These are phyloP conservation scores for Xestia rhomboidea DNA, from an alignment of 2,888 invertebrate genomes.

Conservation along the genomic window DNA sequence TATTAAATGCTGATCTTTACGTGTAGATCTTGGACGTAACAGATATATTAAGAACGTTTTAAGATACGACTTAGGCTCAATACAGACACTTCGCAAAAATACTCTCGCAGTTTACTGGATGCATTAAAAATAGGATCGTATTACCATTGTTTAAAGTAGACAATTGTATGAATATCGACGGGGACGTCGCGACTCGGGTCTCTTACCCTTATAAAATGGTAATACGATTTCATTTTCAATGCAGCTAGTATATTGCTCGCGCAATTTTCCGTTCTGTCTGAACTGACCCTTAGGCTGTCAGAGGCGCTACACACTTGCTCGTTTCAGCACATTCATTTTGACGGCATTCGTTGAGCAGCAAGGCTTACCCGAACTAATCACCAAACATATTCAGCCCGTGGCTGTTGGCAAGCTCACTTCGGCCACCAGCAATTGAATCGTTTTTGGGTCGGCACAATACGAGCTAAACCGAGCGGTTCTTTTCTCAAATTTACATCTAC, in stretches of 20 bases:
- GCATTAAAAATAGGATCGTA: neutral
- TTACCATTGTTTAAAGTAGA: neutral
- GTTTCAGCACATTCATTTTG: neutral
- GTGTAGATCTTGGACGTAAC: constrained; percentile 36
- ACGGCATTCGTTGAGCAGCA: neutral
- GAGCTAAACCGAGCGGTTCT: no score
- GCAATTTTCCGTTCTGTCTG: neutral
- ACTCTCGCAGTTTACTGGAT: neutral
- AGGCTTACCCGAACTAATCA: neutral
- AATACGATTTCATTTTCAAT: neutral
- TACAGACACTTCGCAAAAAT: neutral
- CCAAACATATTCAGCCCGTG: neutral
- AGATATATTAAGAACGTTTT: constrained; percentile 12
- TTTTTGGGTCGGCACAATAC: neutral
- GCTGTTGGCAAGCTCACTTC: neutral
- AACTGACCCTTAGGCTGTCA: neutral
- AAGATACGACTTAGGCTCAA: neutral
- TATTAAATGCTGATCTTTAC: constrained; percentile 51
- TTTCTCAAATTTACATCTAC: neutral
- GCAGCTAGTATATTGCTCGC: neutral
- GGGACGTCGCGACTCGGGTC: neutral
- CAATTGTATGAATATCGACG: neutral
- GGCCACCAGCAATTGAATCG: no score
- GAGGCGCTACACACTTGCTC: neutral
- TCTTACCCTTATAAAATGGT: neutral